These are phyloP conservation scores for Tinamus guttatus DNA, from an alignment of 2,113 vertebrate species.

Conservation along the genomic window DNA sequence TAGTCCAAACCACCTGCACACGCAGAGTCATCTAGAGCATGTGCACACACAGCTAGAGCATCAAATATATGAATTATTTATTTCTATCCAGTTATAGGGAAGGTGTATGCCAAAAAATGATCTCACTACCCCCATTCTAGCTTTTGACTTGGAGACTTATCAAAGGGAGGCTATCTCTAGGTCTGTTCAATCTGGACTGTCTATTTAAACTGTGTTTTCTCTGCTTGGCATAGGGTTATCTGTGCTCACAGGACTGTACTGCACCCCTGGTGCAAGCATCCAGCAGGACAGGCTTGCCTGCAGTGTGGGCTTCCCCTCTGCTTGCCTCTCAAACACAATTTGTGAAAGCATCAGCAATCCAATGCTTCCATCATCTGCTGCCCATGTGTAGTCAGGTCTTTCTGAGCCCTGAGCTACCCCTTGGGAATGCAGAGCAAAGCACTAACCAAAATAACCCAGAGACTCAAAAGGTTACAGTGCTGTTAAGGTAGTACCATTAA, in stretches of 20 bases:
- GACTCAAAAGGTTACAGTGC: constrained; percentile 13
- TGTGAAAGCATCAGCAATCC: constrained; percentile 2
- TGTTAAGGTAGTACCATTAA: constrained; percentile 7
- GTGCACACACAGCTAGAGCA: no score
- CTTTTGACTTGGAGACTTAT: not conserved
- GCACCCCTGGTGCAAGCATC: not conserved
- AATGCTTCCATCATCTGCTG: constrained; percentile 36
- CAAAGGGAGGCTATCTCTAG: not conserved
- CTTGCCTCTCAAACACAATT: not conserved
- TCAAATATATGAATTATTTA: not conserved
- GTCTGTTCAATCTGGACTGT: not conserved
- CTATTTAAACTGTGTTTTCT: not conserved
- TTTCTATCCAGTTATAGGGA: not conserved
- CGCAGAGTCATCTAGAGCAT: no score
- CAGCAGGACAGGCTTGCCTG: not conserved
- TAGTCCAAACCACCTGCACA: no score
- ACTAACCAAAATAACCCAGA: not conserved
- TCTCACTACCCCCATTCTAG: not conserved
- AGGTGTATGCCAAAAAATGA: not conserved
- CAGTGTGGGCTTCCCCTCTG: not conserved
- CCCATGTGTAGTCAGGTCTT: constrained; percentile 21
- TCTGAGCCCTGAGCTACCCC: not conserved
- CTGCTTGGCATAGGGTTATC: not conserved
- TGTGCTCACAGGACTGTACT: not conserved
- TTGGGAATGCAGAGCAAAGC: not conserved